Base-by-base conservation (phyloP, 2,113 vertebrate species). In the Anhinga rufa region DNA sequence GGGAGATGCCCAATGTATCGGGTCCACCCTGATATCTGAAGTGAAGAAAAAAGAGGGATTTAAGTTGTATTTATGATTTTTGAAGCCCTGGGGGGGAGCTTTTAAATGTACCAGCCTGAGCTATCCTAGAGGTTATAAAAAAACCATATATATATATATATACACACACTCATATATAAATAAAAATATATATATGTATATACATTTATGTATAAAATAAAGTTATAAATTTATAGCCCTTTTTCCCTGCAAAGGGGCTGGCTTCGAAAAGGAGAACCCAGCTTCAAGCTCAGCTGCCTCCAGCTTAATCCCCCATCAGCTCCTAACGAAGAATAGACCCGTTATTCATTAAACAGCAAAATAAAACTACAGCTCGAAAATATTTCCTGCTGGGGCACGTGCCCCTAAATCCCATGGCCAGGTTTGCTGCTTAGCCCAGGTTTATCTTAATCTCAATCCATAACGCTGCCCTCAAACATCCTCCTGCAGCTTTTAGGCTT, bases 321-420 rank as follows among this genome's bases (percentile, higher is more conserved):
- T 72, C 80, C 86, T 38, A 3, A 10, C 1, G 18, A 94, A 92
- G 81, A 95, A 96, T 46, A 58, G 60, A 17, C 17, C 55, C 15
- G 12, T 92, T 91, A 94, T 94, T 78, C 89, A 62, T 66, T 13
- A 14, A 66, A 46, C 0, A 24, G 34, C 3, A 6, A 94, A 65
- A 82, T 40, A 51, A n/a, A 84, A 75, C 76, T 78, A 49, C 29
- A 62, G 95, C 93, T 79, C 1, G 6, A 22, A 96, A 95, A 84
- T 49, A 91, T 96, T 95, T 96, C 96, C 95, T 89, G 87, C 81
- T 31, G 72, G 65, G 51, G 64, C 96, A 89, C 40, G 48, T 91
- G 96, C 31, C 74, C 81, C 90, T 18, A 74, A 72, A 92, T 93
- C 93, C 87, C 80, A 29, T 0, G 0, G 24, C 60, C 90, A 36